Conservation (phyloP, 1,140 invertebrate genomes). For the Spodoptera frugiperda region DNA sequence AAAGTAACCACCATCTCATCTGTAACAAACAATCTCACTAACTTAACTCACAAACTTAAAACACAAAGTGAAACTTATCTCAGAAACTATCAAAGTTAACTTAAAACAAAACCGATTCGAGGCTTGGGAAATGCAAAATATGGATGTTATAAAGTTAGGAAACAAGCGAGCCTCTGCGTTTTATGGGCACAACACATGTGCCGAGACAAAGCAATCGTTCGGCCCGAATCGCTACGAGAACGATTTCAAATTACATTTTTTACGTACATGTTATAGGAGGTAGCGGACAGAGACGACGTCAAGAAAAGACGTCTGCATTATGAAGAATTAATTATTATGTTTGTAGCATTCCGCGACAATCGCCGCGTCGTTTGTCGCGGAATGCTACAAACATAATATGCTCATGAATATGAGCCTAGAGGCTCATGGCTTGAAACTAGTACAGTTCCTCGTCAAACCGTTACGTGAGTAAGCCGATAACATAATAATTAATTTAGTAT, state of each 20-base stretch:
- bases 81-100: constrained; percentile 22
- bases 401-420: no score
- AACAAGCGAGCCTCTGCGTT: constrained; percentile 36
- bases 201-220: constrained; percentile 45
- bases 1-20: no score
- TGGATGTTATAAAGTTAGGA: constrained; percentile 38
- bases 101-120: constrained; percentile 23
- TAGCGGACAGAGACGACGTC: not conserved
- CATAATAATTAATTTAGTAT: no score
- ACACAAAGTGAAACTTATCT: constrained; percentile 2
- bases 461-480: no score
- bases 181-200: constrained; percentile 44
- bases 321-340: no score
- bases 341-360: no score
- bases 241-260: constrained; percentile 55
- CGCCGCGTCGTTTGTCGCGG: no score
- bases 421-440: no score
- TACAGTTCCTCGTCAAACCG: no score
- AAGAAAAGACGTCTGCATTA: no score
- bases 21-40: not conserved
- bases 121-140: constrained; percentile 38
- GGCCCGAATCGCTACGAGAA: constrained; percentile 52
- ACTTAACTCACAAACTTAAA: not conserved
- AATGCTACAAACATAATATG: no score
- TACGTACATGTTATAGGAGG: not conserved